A percentile compares a stretch with the other conserved stretches of the same genome.
Conservation (phyloP, 1,140 invertebrate species). For the Pogonomyrmex barbatus region DNA sequence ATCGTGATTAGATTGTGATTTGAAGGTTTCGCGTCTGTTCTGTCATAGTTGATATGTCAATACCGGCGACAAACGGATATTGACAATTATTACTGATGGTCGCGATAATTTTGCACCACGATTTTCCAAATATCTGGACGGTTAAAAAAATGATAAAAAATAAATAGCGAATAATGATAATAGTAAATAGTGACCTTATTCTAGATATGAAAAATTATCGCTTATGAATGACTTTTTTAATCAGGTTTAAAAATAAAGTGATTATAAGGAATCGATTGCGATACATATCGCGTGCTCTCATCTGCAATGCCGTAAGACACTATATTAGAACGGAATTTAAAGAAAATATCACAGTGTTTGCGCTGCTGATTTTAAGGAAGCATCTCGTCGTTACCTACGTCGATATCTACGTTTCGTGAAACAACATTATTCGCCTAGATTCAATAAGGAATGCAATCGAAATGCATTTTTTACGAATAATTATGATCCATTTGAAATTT, state of each 20-base stretch:
- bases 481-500: background rate
- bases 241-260: too few relatives aligned
- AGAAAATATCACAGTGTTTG: slow-evolving; percentile 53
- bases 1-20: background rate
- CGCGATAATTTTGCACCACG: background rate
- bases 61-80: background rate
- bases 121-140: background rate
- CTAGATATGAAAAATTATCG: background rate
- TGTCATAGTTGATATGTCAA: background rate
- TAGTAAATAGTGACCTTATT: background rate
- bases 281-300: slow-evolving; percentile 8
- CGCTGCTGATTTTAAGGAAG: slow-evolving; percentile 49
- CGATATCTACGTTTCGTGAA: slow-evolving; percentile 17
- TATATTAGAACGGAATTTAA: slow-evolving; percentile 42
- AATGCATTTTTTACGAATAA: background rate
- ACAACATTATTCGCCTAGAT: slow-evolving; percentile 25
- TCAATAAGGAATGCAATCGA: slow-evolving; percentile 8
- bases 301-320: slow-evolving; percentile 3
- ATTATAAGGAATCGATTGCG: background rate
- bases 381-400: background rate
- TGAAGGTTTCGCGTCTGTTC: background rate
- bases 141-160: background rate
- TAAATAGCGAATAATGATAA: background rate
- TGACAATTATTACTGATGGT: background rate
- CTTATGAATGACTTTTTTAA: background rate